These are phyloP conservation scores for Solenopsis invicta DNA, from an alignment of 1,140 invertebrate species.

Conservation along the genomic window DNA sequence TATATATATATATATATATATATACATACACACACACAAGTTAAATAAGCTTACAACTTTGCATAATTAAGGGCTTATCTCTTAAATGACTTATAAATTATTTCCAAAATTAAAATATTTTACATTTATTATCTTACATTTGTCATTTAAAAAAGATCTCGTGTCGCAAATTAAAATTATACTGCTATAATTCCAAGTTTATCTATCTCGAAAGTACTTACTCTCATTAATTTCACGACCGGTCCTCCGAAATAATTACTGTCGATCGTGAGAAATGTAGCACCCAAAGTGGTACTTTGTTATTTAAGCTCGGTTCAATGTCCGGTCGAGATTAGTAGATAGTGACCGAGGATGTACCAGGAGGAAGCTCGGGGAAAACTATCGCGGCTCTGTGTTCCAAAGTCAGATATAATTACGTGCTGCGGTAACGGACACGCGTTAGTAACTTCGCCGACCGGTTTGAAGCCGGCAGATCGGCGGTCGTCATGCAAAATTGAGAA, in stretches of 20 bases:
- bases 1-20: too few relatives aligned
- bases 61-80: background rate
- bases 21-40: background rate
- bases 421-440: conserved; percentile 65
- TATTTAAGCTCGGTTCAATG: conserved; percentile 64
- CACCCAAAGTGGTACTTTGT: conserved; percentile 58
- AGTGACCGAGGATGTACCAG: background rate
- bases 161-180: conserved; percentile 23
- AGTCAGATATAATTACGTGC: conserved; percentile 75
- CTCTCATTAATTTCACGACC: conserved; percentile 25
- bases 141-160: background rate
- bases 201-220: background rate
- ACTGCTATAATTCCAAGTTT: background rate
- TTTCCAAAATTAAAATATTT: conserved; percentile 26
- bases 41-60: background rate
- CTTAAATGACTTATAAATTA: conserved; percentile 18
- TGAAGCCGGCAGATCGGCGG: background rate
- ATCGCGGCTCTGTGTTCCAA: conserved; percentile 29
- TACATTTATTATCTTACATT: background rate
- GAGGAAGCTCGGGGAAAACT: conserved; percentile 54
- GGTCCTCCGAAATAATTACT: conserved; percentile 34
- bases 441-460: conserved; percentile 43
- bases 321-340: conserved; percentile 45
- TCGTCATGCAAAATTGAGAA: conserved; percentile 49
- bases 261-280: conserved; percentile 14